Conservation (phyloP, 2,113 vertebrate species). For the Eleginops maclovinus region DNA sequence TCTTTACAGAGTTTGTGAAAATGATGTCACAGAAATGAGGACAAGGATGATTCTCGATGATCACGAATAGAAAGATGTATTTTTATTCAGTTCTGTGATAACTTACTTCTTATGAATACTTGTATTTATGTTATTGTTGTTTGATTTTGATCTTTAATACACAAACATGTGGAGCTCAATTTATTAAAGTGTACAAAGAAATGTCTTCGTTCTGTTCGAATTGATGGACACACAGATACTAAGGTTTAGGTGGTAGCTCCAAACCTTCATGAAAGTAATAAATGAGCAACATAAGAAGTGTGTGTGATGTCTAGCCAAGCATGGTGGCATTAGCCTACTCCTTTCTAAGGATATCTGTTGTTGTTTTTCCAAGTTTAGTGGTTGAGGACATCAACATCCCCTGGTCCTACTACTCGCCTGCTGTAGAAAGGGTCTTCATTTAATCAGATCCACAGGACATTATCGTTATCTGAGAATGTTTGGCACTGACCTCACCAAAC, state of each 20-base stretch:
- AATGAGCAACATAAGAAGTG: background rate
- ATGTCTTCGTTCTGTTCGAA: background rate
- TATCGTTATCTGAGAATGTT: background rate
- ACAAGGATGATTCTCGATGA: background rate
- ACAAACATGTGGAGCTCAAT: background rate
- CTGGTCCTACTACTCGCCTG: background rate
- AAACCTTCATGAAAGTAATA: background rate
- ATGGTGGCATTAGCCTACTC: background rate
- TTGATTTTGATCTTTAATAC: background rate
- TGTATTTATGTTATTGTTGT: background rate
- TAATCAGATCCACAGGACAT: background rate
- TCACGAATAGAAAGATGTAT: background rate
- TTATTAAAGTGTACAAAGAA: background rate
- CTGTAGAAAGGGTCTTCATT: background rate
- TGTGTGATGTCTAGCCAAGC: background rate
- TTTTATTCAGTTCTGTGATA: background rate
- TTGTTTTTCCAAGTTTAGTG: background rate
- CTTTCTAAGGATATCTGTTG: background rate
- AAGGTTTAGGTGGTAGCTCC: background rate
- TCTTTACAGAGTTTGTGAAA: slow-evolving; percentile 82
- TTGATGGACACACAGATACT: background rate
- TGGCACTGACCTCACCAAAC: background rate
- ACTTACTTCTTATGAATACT: background rate
- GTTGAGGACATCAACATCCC: background rate
- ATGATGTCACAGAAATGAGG: slow-evolving; percentile 83